Evolutionary conservation across 2,797 vertebrate genomes (phyloP).

Genomic region (Clangula hyemalis): DNA sequence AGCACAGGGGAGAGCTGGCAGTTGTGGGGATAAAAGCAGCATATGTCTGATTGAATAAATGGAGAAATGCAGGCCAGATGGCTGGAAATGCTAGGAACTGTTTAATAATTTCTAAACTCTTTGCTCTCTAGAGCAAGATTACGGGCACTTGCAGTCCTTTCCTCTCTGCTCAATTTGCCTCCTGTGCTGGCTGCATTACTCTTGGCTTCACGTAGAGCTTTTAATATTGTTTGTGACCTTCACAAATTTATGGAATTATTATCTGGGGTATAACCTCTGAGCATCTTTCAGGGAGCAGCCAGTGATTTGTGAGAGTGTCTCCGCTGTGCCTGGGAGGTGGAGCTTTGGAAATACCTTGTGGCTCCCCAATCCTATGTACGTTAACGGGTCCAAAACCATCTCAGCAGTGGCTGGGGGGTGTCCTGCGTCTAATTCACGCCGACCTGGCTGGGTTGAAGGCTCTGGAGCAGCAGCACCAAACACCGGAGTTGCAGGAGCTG

Average conservation of each 20-base stretch:
- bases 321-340: rapidly evolving
- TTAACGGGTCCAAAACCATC: neutral
- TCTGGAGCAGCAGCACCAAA: neutral
- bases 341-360: neutral
- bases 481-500: rapidly evolving
- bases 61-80: conserved; percentile 38
- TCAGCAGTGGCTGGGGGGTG: rapidly evolving
- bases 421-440: neutral
- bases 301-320: neutral
- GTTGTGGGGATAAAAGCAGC: conserved; percentile 42
- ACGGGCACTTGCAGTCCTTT: neutral
- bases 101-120: conserved; percentile 5
- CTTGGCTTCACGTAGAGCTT: neutral
- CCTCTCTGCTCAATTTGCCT: neutral
- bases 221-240: neutral
- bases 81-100: neutral
- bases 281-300: neutral
- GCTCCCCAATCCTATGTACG: rapidly evolving
- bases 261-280: neutral
- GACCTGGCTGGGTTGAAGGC: neutral
- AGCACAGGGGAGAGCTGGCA: conserved; percentile 20
- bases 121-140: neutral
- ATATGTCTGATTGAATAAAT: neutral
- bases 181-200: neutral
- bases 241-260: neutral